These are phyloP conservation scores for Porphyrio hochstetteri DNA, from an alignment of 2,113 vertebrate species.

Conservation along the genomic window DNA sequence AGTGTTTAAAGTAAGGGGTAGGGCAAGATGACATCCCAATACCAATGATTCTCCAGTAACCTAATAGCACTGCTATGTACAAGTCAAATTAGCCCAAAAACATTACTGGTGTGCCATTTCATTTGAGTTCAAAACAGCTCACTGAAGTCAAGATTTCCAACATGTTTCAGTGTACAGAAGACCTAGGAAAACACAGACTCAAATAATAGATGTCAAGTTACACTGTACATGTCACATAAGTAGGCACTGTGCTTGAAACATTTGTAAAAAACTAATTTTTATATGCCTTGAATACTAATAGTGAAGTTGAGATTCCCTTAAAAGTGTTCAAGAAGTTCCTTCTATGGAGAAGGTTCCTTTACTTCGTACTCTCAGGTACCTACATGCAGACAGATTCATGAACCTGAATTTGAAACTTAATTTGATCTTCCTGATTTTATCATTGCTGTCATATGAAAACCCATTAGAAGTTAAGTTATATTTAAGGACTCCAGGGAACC, in stretches of 20 bases:
- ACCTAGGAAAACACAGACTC: not conserved
- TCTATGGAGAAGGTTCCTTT: not conserved
- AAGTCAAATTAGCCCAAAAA: not conserved
- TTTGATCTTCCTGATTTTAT: not conserved
- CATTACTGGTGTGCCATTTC: not conserved
- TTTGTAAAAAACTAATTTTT: not conserved
- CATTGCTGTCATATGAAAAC: not conserved
- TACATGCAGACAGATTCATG: not conserved
- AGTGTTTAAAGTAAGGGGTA: not conserved
- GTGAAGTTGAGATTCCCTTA: not conserved
- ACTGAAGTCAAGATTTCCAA: not conserved
- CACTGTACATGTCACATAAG: not conserved
- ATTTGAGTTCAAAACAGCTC: not conserved
- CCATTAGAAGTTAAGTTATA: not conserved
- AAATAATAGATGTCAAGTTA: not conserved
- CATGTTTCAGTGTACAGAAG: not conserved
- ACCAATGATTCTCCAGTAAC: not conserved
- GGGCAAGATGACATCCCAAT: not conserved
- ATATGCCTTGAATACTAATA: not conserved
- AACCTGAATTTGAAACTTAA: not conserved
- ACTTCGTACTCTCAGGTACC: not conserved
- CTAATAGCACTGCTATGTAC: not conserved
- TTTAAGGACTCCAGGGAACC: not conserved
- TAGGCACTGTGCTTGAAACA: not conserved
- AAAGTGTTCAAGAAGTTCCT: not conserved